Conservation (phyloP, 1,140 invertebrate genomes). For the Orchestia grillus region DNA sequence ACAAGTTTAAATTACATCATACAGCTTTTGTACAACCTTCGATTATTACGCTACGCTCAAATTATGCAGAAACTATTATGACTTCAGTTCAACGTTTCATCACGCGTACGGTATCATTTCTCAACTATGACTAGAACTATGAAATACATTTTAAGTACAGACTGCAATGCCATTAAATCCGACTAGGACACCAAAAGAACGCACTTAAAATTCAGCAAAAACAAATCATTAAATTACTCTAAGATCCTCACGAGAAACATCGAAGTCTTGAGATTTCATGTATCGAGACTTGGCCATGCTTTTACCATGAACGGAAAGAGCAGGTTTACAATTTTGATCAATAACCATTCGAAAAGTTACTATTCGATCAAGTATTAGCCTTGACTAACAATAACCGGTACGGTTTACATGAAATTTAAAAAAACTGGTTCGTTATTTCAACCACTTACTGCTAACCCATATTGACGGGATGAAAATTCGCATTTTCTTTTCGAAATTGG, state of each 20-base stretch:
- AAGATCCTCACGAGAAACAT: background rate
- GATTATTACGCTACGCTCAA: no score
- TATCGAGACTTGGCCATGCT: background rate
- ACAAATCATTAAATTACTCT: background rate
- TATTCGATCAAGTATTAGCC: no score
- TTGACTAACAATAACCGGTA: no score
- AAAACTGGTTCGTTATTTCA: background rate
- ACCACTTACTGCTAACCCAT: background rate
- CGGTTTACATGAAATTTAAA: no score
- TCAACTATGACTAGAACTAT: background rate
- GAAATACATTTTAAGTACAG: background rate
- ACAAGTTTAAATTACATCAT: no score
- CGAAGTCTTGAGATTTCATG: background rate
- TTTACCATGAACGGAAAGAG: background rate
- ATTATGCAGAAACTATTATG: no score
- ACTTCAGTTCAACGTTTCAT: background rate
- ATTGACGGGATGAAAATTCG: background rate
- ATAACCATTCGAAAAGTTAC: no score
- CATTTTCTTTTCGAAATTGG: background rate
- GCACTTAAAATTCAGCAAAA: no score
- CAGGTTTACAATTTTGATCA: no score
- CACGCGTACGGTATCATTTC: background rate
- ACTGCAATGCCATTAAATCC: no score
- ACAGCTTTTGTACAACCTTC: no score
- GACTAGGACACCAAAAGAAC: no score